Evolutionary conservation across 2,797 vertebrate species (phyloP).

Genomic region (Gymnodraco acuticeps): DNA sequence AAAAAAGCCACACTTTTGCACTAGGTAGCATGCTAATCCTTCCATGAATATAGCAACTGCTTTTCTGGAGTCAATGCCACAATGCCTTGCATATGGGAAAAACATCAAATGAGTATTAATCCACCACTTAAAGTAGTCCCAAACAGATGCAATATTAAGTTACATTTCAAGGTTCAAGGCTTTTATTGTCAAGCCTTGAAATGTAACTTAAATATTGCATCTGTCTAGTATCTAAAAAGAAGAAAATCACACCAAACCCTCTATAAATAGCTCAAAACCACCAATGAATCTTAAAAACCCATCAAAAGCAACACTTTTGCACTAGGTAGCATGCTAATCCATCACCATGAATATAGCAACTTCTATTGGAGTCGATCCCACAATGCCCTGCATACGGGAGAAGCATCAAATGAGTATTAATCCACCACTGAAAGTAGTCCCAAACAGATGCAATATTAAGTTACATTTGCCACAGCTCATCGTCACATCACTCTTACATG

Average conservation of each 20-base stretch:
- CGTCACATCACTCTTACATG: too few species aligned
- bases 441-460: too few species aligned
- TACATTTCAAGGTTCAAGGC: too few species aligned
- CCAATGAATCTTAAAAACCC: neutral
- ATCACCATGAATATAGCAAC: neutral
- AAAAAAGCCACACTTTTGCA: neutral
- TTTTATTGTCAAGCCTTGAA: too few species aligned
- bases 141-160: too few species aligned
- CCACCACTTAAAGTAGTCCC: too few species aligned
- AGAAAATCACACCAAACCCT: neutral
- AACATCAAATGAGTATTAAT: neutral
- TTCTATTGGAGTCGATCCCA: neutral
- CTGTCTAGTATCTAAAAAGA: too few species aligned
- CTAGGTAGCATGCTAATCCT: neutral
- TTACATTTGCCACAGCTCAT: too few species aligned
- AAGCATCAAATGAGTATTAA: neutral
- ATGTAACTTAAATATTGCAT: too few species aligned
- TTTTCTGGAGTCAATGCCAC: neutral
- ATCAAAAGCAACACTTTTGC: neutral
- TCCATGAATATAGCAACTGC: neutral
- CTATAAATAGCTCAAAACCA: neutral
- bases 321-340: neutral
- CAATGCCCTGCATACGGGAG: neutral
- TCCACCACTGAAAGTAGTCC: too few species aligned
- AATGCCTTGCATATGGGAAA: neutral